Evolutionary conservation across 2,113 vertebrate genomes (phyloP).

Genomic region (Oncorhynchus tshawytscha): DNA sequence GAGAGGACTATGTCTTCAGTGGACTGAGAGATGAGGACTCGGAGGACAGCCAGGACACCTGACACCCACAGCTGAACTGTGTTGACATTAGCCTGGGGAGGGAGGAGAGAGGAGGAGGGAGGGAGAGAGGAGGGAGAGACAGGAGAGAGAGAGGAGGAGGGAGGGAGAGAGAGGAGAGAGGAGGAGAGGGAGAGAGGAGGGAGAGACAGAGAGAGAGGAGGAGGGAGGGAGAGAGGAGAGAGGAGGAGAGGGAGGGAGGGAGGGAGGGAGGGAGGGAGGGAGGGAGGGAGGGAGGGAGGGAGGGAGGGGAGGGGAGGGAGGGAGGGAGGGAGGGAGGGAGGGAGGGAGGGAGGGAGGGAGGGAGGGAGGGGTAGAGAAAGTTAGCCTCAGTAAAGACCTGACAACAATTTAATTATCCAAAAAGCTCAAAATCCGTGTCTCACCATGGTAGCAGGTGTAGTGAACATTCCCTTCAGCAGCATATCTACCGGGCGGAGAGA

Average conservation of each 20-base stretch:
- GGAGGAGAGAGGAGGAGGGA: constrained; percentile 6
- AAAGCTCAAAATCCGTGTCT: constrained; percentile 37
- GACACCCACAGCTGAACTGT: constrained; percentile 96
- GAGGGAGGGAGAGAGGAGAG: constrained; percentile 8
- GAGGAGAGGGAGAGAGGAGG: constrained; percentile 8
- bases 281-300: neutral
- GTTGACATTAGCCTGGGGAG: constrained; percentile 77
- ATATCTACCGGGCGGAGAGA: constrained; percentile 96
- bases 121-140: constrained; percentile 9
- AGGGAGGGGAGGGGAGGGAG: neutral
- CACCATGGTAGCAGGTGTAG: constrained; percentile 89
- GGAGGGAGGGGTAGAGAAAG: neutral
- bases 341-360: no score
- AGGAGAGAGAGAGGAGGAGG: constrained; percentile 8
- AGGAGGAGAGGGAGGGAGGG: neutral
- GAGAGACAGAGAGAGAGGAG: neutral
- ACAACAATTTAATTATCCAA: neutral
- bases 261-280: no score
- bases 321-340: neutral
- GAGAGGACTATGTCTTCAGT: constrained; percentile 97
- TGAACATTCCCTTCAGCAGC: constrained; percentile 96
- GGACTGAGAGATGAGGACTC: constrained; percentile 95
- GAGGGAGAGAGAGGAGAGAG: constrained; percentile 4
- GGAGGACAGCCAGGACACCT: constrained; percentile 90
- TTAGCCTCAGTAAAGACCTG: no score